Conservation (phyloP, 2,797 vertebrate genomes). For the Enteromius afrohamiltoni region DNA sequence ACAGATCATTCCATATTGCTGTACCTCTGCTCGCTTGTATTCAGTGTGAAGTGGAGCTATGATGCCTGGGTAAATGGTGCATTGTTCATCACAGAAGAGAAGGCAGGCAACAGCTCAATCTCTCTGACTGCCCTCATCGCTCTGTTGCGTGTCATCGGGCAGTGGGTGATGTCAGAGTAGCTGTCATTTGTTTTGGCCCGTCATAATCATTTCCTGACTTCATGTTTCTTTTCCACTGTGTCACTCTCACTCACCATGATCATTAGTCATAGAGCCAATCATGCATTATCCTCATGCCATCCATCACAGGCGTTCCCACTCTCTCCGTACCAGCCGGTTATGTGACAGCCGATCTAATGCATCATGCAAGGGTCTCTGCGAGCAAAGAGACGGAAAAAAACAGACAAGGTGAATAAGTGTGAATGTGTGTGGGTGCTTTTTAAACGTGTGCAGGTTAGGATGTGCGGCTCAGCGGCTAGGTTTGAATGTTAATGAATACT, state of each 20-base stretch:
- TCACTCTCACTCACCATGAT: conserved; percentile 57
- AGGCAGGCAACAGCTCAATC: conserved; percentile 50
- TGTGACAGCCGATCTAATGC: conserved; percentile 44
- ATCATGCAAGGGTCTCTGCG: conserved; percentile 34
- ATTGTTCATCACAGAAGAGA: conserved; percentile 38
- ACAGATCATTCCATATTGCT: not conserved
- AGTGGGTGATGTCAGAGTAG: conserved; percentile 54
- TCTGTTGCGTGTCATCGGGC: conserved; percentile 46
- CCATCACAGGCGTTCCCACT: conserved; percentile 47
- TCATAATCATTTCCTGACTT: conserved; percentile 59
- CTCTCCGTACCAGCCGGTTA: conserved; percentile 35
- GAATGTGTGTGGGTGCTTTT: conserved; percentile 33
- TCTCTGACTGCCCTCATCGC: conserved; percentile 51
- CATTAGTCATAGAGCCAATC: conserved; percentile 61
- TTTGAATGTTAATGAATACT: conserved; percentile 40
- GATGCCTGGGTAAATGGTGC: conserved; percentile 16
- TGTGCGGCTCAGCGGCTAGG: not conserved
- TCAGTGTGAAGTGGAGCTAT: not conserved
- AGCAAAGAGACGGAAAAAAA: conserved; percentile 19
- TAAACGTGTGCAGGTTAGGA: conserved; percentile 35
- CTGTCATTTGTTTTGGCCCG: conserved; percentile 57
- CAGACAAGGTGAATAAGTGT: conserved; percentile 16
- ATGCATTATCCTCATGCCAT: conserved; percentile 57
- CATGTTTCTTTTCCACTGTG: conserved; percentile 60
- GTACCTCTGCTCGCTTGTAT: not conserved